Conservation (phyloP, 2,113 vertebrate genomes). For the Chrysochloris asiatica region DNA sequence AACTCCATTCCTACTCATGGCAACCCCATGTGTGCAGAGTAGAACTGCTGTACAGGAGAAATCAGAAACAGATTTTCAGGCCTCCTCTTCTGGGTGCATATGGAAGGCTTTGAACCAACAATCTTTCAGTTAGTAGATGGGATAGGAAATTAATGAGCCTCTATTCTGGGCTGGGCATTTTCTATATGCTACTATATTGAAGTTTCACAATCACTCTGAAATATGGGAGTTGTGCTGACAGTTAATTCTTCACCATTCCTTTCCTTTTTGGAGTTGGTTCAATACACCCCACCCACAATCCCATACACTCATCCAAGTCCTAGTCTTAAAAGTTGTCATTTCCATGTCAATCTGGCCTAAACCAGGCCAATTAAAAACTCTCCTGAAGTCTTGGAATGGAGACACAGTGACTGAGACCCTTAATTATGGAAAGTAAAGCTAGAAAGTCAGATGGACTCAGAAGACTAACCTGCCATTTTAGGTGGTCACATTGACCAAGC, state of each 20-base stretch:
- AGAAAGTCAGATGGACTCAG: not conserved
- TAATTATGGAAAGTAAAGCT: not conserved
- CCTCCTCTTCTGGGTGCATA: not conserved
- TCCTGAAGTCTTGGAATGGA: not conserved
- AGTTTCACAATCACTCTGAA: not conserved
- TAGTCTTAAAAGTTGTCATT: not conserved
- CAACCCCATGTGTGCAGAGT: not conserved
- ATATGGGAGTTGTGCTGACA: not conserved
- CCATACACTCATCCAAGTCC: not conserved
- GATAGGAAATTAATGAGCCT: not conserved
- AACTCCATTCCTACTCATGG: not conserved
- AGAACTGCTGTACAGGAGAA: not conserved
- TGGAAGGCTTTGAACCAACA: not conserved
- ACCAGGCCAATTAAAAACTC: not conserved
- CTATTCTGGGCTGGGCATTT: not conserved
- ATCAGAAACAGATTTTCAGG: not conserved
- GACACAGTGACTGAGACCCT: not conserved
- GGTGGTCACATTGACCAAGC: not conserved
- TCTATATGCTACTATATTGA: not conserved
- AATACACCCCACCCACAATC: rapidly evolving
- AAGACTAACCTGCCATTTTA: not conserved
- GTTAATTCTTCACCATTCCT: not conserved
- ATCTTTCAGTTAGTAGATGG: not conserved
- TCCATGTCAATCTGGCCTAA: not conserved
- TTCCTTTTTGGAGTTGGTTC: not conserved